Base-by-base conservation (phyloP, 2,888 invertebrate species). In the Hydrotaea diabolus region DNA sequence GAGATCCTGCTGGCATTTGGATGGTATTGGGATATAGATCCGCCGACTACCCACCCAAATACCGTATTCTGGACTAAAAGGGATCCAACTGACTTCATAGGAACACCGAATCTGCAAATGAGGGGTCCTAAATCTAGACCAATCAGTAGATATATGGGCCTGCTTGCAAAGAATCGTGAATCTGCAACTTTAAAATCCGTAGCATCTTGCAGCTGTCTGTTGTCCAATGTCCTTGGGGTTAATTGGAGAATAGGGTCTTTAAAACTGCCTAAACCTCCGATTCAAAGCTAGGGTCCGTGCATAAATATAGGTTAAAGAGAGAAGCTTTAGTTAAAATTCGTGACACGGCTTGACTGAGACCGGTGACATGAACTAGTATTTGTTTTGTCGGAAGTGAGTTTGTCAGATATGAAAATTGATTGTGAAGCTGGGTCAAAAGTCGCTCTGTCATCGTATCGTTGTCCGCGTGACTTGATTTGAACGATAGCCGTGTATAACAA, bases 361-460 rank as follows among this genome's bases (percentile, higher is more conserved):
- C 66, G 7, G 59, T 43, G 0, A 77, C 57, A n/a, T 69, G 69
- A 2, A 77, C 69, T 57, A 72, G 36, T 21, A 71, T 77, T 43
- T 15, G 19, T 43, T 57, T 77, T 7, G 77, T 77, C 11, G 76
- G 57, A 26, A 71, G 43, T 11, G 17, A 72, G 26, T 49, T 49
- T 23, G 13, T 55, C 72, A 26, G 72, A 31, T n/a, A 46, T 49
- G 19, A 75, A 75, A 7, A 36, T 78, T 23, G 64, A 73, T 21
- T 78, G 72, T 17, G 72, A 78, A n/a, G 23, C 73, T 72, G 72
- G 36, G 78, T 78, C 78, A 62, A 73, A 21, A 73, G 62, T 31
- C 7, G 79, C 64, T 64, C 64, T 49, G 15, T 55, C 69, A 53
- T 77, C 66, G 26, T 43, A 77, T 43, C 43, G 21, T 55, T 66